phyloP scores from a whole-genome alignment of 2,797 vertebrate genomes.

The Schizopygopsis pylzovi region DNA sequence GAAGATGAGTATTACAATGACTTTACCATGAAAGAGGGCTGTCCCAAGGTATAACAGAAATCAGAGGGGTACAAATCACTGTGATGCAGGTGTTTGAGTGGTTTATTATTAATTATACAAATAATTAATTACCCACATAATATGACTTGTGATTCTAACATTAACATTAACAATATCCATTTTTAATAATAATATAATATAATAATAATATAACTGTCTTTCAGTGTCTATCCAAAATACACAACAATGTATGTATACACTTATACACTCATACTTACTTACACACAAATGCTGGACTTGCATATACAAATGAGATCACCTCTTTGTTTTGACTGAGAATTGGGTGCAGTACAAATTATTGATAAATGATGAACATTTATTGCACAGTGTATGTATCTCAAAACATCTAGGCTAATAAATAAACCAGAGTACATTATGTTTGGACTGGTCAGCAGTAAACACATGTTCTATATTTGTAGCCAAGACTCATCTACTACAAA shows the following conservation, averaged over 20 bases:
- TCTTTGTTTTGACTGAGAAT: neutral
- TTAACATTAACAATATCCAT: neutral
- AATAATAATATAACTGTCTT: neutral
- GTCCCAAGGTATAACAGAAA: neutral
- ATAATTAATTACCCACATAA: neutral
- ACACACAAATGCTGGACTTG: neutral
- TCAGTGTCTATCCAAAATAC: neutral
- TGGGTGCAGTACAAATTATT: neutral
- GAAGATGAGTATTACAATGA: neutral
- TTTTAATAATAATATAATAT: neutral
- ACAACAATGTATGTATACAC: neutral
- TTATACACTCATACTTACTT: too few relatives aligned
- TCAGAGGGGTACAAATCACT: neutral
- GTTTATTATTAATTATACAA: too few relatives aligned
- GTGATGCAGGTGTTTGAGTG: neutral
- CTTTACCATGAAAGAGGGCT: neutral
- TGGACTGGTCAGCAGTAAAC: neutral
- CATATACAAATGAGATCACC: neutral
- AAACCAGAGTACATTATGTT: neutral
- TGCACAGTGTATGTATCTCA: neutral
- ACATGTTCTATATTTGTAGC: neutral
- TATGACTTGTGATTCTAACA: neutral
- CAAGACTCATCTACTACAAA: constrained; percentile 8
- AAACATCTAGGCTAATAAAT: neutral
- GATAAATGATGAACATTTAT: neutral